These are phyloP conservation scores for Athetis lepigone DNA, from an alignment of 2,888 invertebrate species.

Conservation along the genomic window DNA sequence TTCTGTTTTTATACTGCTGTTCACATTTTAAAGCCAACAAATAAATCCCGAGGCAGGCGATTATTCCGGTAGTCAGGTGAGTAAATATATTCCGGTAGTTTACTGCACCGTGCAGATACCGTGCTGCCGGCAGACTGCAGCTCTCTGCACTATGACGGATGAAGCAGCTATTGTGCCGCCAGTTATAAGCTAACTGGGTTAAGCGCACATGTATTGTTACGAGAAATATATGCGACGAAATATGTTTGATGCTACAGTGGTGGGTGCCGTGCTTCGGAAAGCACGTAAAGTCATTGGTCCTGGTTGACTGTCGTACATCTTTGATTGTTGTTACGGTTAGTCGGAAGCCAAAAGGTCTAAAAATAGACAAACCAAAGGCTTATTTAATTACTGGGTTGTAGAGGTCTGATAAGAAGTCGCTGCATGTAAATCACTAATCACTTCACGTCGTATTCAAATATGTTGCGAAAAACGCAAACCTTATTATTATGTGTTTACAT, in stretches of 20 bases:
- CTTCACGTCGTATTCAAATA: neutral
- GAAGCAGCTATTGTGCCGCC: slow-evolving; percentile 12
- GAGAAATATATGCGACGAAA: neutral
- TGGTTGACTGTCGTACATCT: too few relatives aligned
- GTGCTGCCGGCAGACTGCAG: slow-evolving; percentile 11
- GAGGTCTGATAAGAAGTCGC: too few relatives aligned
- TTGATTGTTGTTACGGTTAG: too few relatives aligned
- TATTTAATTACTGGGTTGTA: too few relatives aligned
- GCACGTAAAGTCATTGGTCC: too few relatives aligned
- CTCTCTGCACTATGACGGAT: slow-evolving; percentile 30
- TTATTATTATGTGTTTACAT: neutral
- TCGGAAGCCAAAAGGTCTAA: too few relatives aligned
- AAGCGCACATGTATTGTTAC: neutral
- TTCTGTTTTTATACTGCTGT: too few relatives aligned
- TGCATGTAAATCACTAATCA: too few relatives aligned
- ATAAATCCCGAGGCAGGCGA: slow-evolving; percentile 26
- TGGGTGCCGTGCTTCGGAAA: too few relatives aligned
- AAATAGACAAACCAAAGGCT: too few relatives aligned
- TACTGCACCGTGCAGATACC: slow-evolving; percentile 17
- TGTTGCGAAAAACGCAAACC: neutral
- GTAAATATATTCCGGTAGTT: slow-evolving; percentile 25
- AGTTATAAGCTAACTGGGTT: slow-evolving; percentile 3
- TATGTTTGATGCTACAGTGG: too few relatives aligned
- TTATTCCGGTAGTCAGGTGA: slow-evolving; percentile 34
- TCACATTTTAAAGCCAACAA: slow-evolving; percentile 22